These are phyloP conservation scores for Acleris emargana DNA, from an alignment of 2,888 invertebrate species.

Conservation along the genomic window DNA sequence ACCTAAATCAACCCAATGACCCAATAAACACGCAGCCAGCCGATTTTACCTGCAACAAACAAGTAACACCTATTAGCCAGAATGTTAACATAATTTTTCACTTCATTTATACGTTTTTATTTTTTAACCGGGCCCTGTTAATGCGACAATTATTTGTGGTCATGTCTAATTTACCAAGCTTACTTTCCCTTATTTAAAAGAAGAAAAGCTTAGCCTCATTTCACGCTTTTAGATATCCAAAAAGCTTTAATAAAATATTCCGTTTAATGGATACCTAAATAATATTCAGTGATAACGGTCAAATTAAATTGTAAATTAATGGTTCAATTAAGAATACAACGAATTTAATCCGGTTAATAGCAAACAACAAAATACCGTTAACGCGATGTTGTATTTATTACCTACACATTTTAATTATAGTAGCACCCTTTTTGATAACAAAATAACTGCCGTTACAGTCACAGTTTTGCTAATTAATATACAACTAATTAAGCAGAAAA, in stretches of 20 bases:
- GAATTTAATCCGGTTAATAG: slow-evolving; percentile 8
- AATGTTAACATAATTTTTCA: slow-evolving; percentile 4
- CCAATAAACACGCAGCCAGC: not conserved
- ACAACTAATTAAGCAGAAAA: not conserved
- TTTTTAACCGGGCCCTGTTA: slow-evolving; percentile 8
- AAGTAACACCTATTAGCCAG: slow-evolving; percentile 8
- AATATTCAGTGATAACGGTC: slow-evolving; percentile 12
- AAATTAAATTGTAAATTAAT: slow-evolving; percentile 20
- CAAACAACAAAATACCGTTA: slow-evolving; percentile 2
- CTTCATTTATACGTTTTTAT: slow-evolving; percentile 5
- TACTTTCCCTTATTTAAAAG: slow-evolving; percentile 13
- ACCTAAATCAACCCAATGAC: too few species aligned
- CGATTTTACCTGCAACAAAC: slow-evolving; percentile 35
- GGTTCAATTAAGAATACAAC: slow-evolving; percentile 1
- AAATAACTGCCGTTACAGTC: not conserved
- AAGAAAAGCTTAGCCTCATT: too few species aligned
- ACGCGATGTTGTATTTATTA: not conserved
- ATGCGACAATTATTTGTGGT: slow-evolving; percentile 10
- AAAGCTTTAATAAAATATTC: not conserved
- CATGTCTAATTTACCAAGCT: slow-evolving; percentile 27
- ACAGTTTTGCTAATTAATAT: slow-evolving; percentile 1
- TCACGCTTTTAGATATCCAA: too few species aligned
- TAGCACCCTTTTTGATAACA: not conserved
- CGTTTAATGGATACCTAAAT: slow-evolving; percentile 5
- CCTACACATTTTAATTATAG: not conserved